These are phyloP conservation scores for Pyrocephalus nanus DNA, from an alignment of 2,797 vertebrate species.

Conservation along the genomic window DNA sequence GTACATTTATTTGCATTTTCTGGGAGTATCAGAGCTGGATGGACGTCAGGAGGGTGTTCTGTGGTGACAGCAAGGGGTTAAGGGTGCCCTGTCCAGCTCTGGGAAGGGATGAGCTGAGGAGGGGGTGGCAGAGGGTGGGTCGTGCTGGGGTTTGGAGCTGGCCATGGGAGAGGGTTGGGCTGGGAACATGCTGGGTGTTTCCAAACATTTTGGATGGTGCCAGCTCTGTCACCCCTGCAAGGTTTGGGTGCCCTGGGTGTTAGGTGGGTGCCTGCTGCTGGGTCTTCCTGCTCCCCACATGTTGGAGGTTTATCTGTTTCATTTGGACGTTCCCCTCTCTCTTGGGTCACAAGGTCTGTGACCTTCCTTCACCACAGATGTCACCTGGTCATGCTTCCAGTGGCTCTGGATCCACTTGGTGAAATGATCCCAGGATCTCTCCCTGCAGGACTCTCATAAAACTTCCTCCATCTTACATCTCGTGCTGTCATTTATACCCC, in stretches of 20 bases:
- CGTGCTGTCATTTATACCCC: not conserved
- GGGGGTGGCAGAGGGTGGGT: not conserved
- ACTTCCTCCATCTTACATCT: not conserved
- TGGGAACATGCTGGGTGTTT: not conserved
- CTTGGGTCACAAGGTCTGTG: not conserved
- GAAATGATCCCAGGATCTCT: not conserved
- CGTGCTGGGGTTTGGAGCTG: not conserved
- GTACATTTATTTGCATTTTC: not conserved
- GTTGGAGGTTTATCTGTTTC: not conserved
- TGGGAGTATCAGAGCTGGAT: not conserved
- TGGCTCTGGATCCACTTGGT: not conserved
- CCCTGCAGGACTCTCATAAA: not conserved
- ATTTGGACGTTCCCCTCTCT: not conserved
- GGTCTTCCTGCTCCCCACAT: not conserved
- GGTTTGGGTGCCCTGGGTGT: not conserved
- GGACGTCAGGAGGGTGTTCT: not conserved
- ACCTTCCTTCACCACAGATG: not conserved
- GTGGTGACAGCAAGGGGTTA: not conserved
- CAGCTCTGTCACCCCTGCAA: not conserved
- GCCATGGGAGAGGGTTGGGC: not conserved
- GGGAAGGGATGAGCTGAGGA: not conserved
- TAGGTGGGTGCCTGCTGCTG: not conserved
- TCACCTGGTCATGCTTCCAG: not conserved
- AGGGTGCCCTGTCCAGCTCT: not conserved
- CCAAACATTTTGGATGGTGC: not conserved